Base-by-base conservation (phyloP, 2,113 vertebrate genomes). In the Edolisoma coerulescens region DNA sequence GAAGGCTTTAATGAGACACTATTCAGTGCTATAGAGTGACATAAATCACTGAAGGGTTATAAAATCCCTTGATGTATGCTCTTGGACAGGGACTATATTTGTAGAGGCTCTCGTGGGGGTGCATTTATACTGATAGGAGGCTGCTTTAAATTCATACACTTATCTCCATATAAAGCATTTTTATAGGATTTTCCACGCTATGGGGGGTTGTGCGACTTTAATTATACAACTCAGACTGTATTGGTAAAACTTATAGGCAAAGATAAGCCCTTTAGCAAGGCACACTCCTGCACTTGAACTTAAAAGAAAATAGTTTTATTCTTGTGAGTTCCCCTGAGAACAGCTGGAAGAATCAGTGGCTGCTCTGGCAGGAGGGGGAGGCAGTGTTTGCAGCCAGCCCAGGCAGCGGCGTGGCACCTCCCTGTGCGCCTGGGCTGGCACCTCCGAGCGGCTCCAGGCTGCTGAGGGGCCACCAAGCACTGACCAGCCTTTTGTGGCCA, bases 231-330 rank as follows among this genome's bases (percentile, higher is more conserved):
- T 59, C 65, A 37, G 52, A n/a, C 49, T n/a, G 80, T 73, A 47
- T n/a, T 90, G 92, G 79, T 90, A 49, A 64, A 92, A 92, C 68
- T 71, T 84, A 27, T 0, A 84, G 75, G 83, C 1, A 3, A 81
- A 89, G 88, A 90, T 78, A 84, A 96, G 73, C 88, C 94, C 85
- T 94, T 96, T 84, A 96, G 73, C 71, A 81, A 96, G 85, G 64
- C 83, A 93, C 71, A 26, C 83, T 86, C 44, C 76, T 68, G 85
- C 73, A 30, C 41, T 86, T 37, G 59, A 90, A 85, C 87, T 93
- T 78, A 17, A 94, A 95, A 81, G 59, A 81, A 95, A 94, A 96
- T 88, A 0, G 89, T 94, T 95, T 94, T 60, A 87, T 78, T 81
- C 64, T 64, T 76, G 64, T 50, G 69, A 84, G 44, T 24, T 92